Base-by-base conservation (phyloP, 2,113 vertebrate genomes). In the Platichthys flesus region DNA sequence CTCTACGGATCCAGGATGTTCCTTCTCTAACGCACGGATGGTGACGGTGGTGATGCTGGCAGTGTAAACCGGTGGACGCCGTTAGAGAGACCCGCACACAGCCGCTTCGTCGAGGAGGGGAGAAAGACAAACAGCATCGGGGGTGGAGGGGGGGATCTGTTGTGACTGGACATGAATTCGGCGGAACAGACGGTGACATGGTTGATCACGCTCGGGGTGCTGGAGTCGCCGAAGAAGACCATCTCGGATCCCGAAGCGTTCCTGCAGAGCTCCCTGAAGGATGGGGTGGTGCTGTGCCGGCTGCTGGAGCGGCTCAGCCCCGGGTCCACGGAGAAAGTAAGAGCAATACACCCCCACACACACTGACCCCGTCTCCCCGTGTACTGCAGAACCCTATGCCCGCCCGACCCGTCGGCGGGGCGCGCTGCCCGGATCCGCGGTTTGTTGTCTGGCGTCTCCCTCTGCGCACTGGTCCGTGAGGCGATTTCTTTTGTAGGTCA, bases 131-230 rank as follows among this genome's bases (percentile, higher is more conserved):
- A 37, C 35, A 37, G 9, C 35, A 37, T 9, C 35, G 40, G 40
- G 40, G 40, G 37, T 28, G 37, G 8, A 8, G 37, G 37, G 37
- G 37, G 37, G 9, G 40, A 13, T 42, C 40, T 80, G 88, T 55
- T 69, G 82, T 80, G 80, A 76, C 85, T 83, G 91, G 90, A 91
- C 94, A 97, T 95, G 97, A 98, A 96, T 96, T 97, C 97, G 54
- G 97, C 97, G 28, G 97, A 98, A 86, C 97, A 98, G 94, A 98
- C 97, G 93, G 97, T 98, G 89, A 98, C 97, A 89, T 98, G 97
- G 97, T 93, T 98, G 83, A 98, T 98, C 55, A 95, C 96, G 83
- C 93, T 98, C 84, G 97, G 97, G 81, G 97, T 98, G 91, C 93
- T 98, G 90, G 97, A 98, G 73, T 98, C 97, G 70, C 97, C 97